Evolutionary conservation across 2,113 vertebrate genomes (phyloP).

Genomic region (Oxyruncus cristatus): DNA sequence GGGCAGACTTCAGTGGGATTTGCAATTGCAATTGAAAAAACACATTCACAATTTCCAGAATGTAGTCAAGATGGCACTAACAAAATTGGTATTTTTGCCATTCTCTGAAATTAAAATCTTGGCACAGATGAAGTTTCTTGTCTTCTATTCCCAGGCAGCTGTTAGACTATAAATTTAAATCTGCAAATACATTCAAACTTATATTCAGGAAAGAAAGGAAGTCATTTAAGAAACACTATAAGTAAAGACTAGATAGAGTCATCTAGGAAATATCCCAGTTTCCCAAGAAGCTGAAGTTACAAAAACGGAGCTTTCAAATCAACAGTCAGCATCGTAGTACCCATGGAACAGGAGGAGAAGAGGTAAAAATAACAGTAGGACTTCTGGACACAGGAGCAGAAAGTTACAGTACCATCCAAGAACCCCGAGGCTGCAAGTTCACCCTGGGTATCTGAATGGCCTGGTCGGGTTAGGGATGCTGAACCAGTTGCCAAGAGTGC

Average conservation of each 20-base stretch:
- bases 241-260: background rate
- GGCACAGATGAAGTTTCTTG: background rate
- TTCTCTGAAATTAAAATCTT: background rate
- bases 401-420: background rate
- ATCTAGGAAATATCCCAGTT: background rate
- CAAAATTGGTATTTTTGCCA: background rate
- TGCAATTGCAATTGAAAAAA: background rate
- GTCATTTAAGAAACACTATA: background rate
- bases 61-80: background rate
- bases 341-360: background rate
- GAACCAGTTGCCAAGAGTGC: background rate
- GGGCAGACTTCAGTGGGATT: background rate
- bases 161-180: background rate
- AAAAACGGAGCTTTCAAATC: background rate
- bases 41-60: background rate
- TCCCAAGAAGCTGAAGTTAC: background rate
- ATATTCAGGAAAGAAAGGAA: background rate
- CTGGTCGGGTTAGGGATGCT: background rate
- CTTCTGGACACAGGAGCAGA: background rate
- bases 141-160: background rate
- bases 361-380: background rate
- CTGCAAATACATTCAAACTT: background rate
- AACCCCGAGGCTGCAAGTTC: background rate
- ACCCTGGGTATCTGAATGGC: background rate
- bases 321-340: background rate